Evolutionary conservation across 1,140 invertebrate species (phyloP).

Genomic region (Caenorhabditis inopinata): DNA sequence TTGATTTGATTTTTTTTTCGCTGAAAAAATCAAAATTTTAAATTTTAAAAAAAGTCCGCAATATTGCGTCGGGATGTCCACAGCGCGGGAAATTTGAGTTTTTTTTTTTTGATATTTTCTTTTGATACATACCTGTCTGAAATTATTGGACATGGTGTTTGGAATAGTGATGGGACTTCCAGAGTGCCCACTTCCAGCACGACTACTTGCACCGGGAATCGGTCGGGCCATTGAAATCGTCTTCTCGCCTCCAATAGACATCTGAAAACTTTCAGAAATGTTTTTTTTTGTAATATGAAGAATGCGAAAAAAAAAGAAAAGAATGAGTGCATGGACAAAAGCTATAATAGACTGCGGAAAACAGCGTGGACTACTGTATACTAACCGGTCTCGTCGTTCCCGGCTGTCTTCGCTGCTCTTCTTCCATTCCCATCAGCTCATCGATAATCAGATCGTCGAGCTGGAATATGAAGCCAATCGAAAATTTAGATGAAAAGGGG

Average conservation of each 20-base stretch:
- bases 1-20: too few species aligned
- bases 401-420: constrained; percentile 51
- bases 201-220: constrained; percentile 10
- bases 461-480: too few species aligned
- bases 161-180: constrained; percentile 36
- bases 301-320: neutral
- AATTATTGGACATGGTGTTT: neutral
- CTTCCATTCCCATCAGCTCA: constrained; percentile 62
- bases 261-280: neutral
- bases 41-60: too few species aligned
- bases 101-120: too few species aligned
- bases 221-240: constrained; percentile 36
- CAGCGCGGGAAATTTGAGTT: too few species aligned
- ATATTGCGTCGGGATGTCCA: too few species aligned
- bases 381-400: constrained; percentile 43
- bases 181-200: constrained; percentile 35
- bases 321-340: neutral
- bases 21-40: too few species aligned
- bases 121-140: constrained; percentile 25
- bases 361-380: neutral
- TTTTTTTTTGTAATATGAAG: neutral
- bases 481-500: too few species aligned
- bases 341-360: neutral
- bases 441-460: constrained; percentile 64
- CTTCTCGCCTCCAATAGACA: neutral